Evolutionary conservation across 2,888 invertebrate genomes (phyloP).

Genomic region (Sesamia inferens): DNA sequence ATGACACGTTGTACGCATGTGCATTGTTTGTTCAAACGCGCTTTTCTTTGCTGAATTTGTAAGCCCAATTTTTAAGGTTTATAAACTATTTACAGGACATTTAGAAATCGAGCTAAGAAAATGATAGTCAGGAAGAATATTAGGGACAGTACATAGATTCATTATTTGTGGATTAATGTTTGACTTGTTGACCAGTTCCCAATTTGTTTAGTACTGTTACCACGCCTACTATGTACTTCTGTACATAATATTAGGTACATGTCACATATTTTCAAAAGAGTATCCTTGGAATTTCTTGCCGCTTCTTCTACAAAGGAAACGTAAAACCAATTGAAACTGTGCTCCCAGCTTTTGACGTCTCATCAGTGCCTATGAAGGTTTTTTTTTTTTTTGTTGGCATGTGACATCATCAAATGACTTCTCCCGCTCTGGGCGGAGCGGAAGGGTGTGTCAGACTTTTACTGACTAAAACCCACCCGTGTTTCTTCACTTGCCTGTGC

Average conservation of each 20-base stretch:
- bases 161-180: background rate
- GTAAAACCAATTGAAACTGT: background rate
- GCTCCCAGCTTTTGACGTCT: background rate
- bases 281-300: background rate
- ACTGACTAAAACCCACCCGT: too few relatives aligned
- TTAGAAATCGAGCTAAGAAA: too few relatives aligned
- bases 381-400: too few relatives aligned
- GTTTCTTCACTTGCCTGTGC: too few relatives aligned
- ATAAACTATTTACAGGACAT: too few relatives aligned
- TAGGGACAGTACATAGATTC: background rate
- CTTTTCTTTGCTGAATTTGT: background rate
- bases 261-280: background rate
- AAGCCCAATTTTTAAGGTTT: too few relatives aligned
- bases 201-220: background rate
- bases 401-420: too few relatives aligned
- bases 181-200: background rate
- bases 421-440: too few relatives aligned
- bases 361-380: too few relatives aligned
- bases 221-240: background rate
- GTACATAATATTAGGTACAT: background rate
- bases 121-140: background rate
- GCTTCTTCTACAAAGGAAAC: background rate
- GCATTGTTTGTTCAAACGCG: background rate
- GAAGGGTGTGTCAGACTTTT: too few relatives aligned
- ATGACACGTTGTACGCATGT: too few relatives aligned